Evolutionary conservation across 1,140 invertebrate species (phyloP).

Genomic region (Neodiprion lecontei): DNA sequence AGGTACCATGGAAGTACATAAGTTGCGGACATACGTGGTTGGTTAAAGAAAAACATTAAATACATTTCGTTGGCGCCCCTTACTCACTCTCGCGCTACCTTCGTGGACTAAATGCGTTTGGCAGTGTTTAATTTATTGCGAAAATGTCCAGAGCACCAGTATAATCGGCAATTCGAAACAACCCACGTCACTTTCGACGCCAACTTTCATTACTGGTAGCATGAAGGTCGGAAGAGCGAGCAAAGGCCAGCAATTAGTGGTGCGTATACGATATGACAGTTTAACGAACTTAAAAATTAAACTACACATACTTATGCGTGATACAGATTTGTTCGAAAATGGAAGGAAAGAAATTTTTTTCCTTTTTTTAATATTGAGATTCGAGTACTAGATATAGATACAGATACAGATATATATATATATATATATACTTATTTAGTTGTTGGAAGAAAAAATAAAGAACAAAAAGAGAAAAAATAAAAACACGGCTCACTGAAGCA

Average conservation of each 20-base stretch:
- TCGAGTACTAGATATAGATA: too few relatives aligned
- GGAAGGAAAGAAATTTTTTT: too few relatives aligned
- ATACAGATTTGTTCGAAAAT: neutral
- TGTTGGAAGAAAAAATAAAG: neutral
- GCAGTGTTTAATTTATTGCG: conserved; percentile 13
- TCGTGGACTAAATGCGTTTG: conserved; percentile 9
- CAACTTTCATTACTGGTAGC: neutral
- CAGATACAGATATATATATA: too few relatives aligned
- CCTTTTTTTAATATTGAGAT: too few relatives aligned
- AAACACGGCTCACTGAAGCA: neutral
- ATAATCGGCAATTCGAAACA: too few relatives aligned
- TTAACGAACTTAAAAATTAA: too few relatives aligned
- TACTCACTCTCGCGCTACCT: neutral
- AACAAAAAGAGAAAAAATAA: neutral
- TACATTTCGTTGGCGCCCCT: neutral
- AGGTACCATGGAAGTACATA: neutral
- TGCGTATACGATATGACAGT: too few relatives aligned
- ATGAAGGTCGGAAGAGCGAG: neutral
- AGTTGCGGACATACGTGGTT: neutral
- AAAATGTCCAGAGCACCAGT: neutral
- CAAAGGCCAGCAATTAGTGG: too few relatives aligned
- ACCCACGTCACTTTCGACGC: too few relatives aligned
- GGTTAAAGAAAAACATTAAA: neutral
- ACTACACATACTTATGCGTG: neutral
- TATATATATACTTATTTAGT: neutral